These are phyloP conservation scores for Andrena fulva DNA, from an alignment of 2,888 invertebrate genomes.

Conservation along the genomic window DNA sequence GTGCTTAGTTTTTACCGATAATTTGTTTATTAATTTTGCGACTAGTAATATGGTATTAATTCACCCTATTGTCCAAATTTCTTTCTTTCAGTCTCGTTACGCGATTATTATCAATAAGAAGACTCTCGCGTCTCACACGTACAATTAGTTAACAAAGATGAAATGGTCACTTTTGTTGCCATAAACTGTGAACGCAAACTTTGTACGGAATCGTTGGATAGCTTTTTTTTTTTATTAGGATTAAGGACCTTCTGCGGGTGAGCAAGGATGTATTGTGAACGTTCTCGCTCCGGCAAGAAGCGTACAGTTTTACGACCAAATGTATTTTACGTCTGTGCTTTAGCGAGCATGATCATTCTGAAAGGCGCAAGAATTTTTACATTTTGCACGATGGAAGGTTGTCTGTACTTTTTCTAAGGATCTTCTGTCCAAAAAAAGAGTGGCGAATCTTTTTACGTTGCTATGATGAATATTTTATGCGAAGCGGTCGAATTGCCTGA, in stretches of 20 bases:
- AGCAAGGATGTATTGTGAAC: constrained; percentile 39
- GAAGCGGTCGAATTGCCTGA: not conserved
- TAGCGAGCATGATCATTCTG: constrained; percentile 72
- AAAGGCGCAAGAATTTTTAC: constrained; percentile 63
- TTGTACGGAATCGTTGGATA: constrained; percentile 71
- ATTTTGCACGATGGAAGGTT: constrained; percentile 67
- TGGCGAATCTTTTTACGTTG: constrained; percentile 22
- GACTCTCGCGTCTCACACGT: constrained; percentile 49
- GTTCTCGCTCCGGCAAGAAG: constrained; percentile 58
- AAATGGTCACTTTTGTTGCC: constrained; percentile 69
- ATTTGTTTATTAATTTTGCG: constrained; percentile 59
- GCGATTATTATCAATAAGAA: constrained; percentile 52
- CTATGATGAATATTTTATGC: constrained; percentile 9
- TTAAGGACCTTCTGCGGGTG: constrained; percentile 66
- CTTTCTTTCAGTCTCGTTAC: constrained; percentile 39
- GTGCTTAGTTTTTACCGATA: constrained; percentile 61
- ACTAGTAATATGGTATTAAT: constrained; percentile 45
- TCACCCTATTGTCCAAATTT: constrained; percentile 49
- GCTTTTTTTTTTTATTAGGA: constrained; percentile 74
- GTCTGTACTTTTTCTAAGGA: constrained; percentile 44
- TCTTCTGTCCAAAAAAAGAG: constrained; percentile 9
- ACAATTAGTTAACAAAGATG: constrained; percentile 31
- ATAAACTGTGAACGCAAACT: constrained; percentile 69
- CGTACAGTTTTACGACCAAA: constrained; percentile 78
- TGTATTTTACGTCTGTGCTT: constrained; percentile 75